phyloP scores from a whole-genome alignment of 2,113 vertebrate genomes.

The Semicossyphus pulcher region DNA sequence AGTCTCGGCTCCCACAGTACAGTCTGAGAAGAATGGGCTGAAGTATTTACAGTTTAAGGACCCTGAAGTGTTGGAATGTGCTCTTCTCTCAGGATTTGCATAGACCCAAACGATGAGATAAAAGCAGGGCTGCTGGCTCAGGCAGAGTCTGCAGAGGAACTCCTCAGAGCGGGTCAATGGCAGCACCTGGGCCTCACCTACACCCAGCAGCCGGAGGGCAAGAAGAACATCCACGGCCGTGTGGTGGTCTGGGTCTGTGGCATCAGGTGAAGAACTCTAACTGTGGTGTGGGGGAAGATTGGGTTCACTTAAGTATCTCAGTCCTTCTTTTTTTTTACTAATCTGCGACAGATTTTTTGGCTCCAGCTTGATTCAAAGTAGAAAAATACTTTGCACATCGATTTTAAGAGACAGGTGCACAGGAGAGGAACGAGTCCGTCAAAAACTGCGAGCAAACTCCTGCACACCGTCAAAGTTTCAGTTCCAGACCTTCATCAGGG shows the following conservation, averaged over 20 bases:
- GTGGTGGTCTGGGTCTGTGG: constrained; percentile 93
- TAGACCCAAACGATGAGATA: constrained; percentile 93
- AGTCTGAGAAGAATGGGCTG: no score
- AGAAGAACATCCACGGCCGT: constrained; percentile 90
- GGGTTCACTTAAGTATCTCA: no score
- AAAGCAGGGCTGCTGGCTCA: constrained; percentile 93
- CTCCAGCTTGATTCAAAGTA: no score
- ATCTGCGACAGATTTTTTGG: no score
- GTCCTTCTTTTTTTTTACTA: no score
- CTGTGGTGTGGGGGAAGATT: no score
- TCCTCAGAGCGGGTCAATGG: constrained; percentile 88
- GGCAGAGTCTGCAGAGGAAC: constrained; percentile 88
- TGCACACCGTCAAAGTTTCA: no score
- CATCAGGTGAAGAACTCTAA: constrained; percentile 85
- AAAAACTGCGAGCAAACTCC: no score
- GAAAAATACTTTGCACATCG: no score
- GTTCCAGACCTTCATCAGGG: no score
- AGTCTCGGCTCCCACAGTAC: constrained; percentile 9
- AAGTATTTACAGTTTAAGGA: constrained; percentile 4
- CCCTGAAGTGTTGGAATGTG: constrained; percentile 4
- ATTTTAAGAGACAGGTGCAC: no score
- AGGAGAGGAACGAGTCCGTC: no score
- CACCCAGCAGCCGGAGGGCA: constrained; percentile 91
- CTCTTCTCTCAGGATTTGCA: constrained; percentile 86
- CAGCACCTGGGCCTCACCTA: constrained; percentile 95